A percentile compares a stretch with the other conserved stretches of the same genome.
Evolutionary conservation across 2,888 invertebrate genomes (phyloP).

Genomic region (Cryptophagus acutangulus): DNA sequence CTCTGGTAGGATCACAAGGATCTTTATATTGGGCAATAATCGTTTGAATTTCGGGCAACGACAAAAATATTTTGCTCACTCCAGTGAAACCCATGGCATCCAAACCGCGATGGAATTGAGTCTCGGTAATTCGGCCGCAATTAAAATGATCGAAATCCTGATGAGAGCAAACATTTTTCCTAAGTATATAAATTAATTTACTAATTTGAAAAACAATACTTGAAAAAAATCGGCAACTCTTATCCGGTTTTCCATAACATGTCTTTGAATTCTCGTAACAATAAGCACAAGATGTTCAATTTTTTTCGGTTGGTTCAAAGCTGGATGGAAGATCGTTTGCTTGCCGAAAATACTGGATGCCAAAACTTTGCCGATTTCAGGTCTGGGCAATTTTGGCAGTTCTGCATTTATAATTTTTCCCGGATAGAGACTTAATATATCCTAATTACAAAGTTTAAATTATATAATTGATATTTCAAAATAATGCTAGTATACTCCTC

Average conservation of each 20-base stretch:
- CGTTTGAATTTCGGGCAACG: conserved; percentile 58
- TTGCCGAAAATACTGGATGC: conserved; percentile 52
- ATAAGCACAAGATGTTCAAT: conserved; percentile 53
- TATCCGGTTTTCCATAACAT: conserved; percentile 59
- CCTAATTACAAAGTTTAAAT: conserved; percentile 30
- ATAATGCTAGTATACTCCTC: conserved; percentile 49
- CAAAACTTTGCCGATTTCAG: conserved; percentile 57
- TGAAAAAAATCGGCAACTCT: conserved; percentile 66
- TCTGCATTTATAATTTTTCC: conserved; percentile 63
- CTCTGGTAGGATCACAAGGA: conserved; percentile 61
- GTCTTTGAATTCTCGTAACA: conserved; percentile 63
- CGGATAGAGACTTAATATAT: conserved; percentile 56
- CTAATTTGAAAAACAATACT: conserved; percentile 42
- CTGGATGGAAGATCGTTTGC: conserved; percentile 58
- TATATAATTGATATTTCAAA: too few species aligned
- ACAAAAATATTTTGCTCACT: conserved; percentile 53
- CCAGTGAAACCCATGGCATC: conserved; percentile 62
- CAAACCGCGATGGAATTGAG: conserved; percentile 67
- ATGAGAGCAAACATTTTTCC: conserved; percentile 16
- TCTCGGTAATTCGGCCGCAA: conserved; percentile 62
- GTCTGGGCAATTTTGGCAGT: conserved; percentile 62
- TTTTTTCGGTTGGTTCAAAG: conserved; percentile 49
- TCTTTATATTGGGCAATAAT: conserved; percentile 65
- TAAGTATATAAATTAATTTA: conserved; percentile 8
- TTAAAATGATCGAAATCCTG: conserved; percentile 67